Conservation (phyloP, 2,113 vertebrate species). For the Sylvietta virens region DNA sequence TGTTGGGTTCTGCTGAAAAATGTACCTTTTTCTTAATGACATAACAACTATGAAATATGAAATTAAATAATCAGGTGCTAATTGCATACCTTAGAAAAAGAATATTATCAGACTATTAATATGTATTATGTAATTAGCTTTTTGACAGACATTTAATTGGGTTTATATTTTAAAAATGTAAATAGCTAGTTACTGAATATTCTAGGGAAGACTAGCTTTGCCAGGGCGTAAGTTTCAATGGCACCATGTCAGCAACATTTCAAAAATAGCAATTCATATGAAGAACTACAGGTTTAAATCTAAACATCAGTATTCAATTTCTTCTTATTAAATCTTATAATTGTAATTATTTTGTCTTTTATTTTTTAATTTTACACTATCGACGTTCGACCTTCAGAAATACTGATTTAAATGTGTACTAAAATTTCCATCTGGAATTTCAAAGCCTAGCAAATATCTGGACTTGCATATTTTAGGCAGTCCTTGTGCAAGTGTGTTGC, state of each 20-base stretch:
- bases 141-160: constrained; percentile 26
- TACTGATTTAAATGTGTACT: background rate
- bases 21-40: background rate
- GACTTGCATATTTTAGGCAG: background rate
- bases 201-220: background rate
- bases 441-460: background rate
- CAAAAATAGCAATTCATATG: background rate
- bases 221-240: background rate
- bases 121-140: background rate
- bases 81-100: background rate
- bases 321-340: background rate
- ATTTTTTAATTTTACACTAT: background rate
- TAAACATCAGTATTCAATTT: background rate
- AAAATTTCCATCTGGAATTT: background rate
- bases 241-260: background rate
- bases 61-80: constrained; percentile 21
- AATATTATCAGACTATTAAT: constrained; percentile 6
- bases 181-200: constrained; percentile 11
- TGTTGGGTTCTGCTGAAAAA: background rate
- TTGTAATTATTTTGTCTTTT: background rate
- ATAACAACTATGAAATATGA: background rate
- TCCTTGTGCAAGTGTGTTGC: background rate
- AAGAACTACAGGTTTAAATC: background rate
- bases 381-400: background rate
- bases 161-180: constrained; percentile 21